Base-by-base conservation (phyloP, 2,888 invertebrate genomes). In the Chromoteleia sp. region DNA sequence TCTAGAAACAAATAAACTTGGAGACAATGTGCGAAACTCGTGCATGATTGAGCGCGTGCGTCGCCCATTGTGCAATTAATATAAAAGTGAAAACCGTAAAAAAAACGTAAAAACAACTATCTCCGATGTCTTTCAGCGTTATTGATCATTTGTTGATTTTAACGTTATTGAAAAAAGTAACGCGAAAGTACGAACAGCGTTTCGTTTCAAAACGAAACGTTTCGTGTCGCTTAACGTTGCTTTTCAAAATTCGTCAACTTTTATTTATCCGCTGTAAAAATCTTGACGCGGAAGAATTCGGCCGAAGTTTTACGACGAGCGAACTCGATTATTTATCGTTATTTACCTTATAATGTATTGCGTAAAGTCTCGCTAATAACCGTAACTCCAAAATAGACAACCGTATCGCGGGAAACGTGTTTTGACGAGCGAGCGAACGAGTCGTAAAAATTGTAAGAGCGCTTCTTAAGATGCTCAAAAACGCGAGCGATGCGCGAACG, bases 1-100 rank as follows among this genome's bases (percentile, higher is more conserved):
- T 48, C 70, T 43, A 45, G 33, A 19, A 45, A 68, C 54, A 45
- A 68, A 56, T 45, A 33, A 41, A 68, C 56, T 54, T 68, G 19
- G n/a, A 54, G 54, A 67, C 67, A 67, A 54, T 67, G 39, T 67
- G 39, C 21, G 17, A 54, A 54, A 30, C 25, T 65, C 29, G 17
- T 29, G 41, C 39, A 25, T 39, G 36, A 50, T 39, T 39, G 25
- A 39, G 19, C 19, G 6, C 29, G 48, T 45, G 30, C 30, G 59
- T 29, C 43, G n/a, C 15, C 30, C n/a, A 48, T 63, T 48, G 63
- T 48, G 10, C 19, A 63, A 63, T 63, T 63, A 63, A 63, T 21
- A 36, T 21, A 8, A 21, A 63, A 63, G 48, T n/a, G 36, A 61
- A 45, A 61, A 10, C 12, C 25, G 36, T 2, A 8, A 10, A 36